Conservation (phyloP, 2,888 invertebrate species). For the Torymus tubicola region DNA sequence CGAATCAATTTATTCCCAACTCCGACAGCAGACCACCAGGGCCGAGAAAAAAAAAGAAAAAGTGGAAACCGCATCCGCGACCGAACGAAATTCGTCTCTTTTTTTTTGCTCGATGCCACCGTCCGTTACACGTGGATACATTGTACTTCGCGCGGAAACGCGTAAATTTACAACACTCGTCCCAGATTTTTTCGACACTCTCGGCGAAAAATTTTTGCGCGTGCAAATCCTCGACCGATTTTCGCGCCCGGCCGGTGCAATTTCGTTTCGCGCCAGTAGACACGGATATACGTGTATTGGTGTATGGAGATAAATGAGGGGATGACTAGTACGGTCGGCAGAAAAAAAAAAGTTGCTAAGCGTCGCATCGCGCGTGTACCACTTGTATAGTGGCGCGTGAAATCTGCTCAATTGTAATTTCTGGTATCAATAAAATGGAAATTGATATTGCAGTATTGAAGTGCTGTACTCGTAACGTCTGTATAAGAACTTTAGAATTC, state of each 20-base stretch:
- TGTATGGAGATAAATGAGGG: background rate
- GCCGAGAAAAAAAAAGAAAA: too few relatives aligned
- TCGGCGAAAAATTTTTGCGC: background rate
- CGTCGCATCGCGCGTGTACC: background rate
- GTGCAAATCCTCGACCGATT: conserved; percentile 6
- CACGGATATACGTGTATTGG: background rate
- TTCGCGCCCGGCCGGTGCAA: background rate
- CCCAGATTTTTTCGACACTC: conserved; percentile 11
- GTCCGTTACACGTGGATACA: conserved; percentile 7
- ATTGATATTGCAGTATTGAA: background rate
- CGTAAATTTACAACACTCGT: conserved; percentile 15
- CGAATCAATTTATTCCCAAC: too few relatives aligned
- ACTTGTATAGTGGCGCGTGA: background rate
- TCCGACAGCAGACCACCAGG: too few relatives aligned
- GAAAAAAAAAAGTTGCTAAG: background rate
- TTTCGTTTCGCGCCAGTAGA: conserved; percentile 2
- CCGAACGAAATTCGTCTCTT: too few relatives aligned
- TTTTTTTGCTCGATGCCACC: background rate
- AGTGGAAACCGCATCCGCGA: too few relatives aligned
- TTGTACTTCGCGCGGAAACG: conserved; percentile 19
- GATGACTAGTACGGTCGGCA: background rate
- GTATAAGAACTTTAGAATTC: too few relatives aligned
- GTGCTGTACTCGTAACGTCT: background rate
- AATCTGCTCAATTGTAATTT: background rate
- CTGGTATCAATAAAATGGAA: background rate